A percentile compares a stretch with the other conserved stretches of the same genome.
These are phyloP conservation scores for Reinhardtius hippoglossoides DNA, from an alignment of 2,113 vertebrate species.

Conservation along the genomic window DNA sequence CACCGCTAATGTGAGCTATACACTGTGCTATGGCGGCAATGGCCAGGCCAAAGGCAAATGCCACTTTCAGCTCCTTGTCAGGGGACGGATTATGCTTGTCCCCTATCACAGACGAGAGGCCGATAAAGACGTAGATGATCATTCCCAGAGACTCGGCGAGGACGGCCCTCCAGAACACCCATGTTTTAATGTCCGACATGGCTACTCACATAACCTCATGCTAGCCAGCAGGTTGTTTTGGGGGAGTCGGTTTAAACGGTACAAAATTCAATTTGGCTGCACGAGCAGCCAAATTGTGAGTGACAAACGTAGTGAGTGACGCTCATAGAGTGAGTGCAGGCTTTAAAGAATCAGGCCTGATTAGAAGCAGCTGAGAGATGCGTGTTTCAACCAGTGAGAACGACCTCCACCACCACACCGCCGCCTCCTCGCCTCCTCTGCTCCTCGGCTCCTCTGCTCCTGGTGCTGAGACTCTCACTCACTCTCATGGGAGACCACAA, in stretches of 20 bases:
- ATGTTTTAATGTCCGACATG: conserved; percentile 49
- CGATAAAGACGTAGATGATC: conserved; percentile 86
- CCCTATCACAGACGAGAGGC: conserved; percentile 84
- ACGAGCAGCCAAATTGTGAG: conserved; percentile 1
- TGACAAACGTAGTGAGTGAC: conserved; percentile 1
- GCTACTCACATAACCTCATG: background rate
- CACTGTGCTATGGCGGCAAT: conserved; percentile 85
- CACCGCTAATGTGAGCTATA: conserved; percentile 87
- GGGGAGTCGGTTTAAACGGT: background rate
- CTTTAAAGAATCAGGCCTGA: conserved; percentile 43
- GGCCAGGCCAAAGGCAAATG: conserved; percentile 87
- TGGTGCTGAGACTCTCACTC: background rate
- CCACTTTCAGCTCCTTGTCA: conserved; percentile 88
- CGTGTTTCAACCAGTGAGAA: conserved; percentile 4
- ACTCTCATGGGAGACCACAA: background rate
- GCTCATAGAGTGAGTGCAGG: conserved; percentile 13
- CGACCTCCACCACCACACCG: conserved; percentile 48
- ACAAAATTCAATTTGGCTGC: background rate
- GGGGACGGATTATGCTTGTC: conserved; percentile 68
- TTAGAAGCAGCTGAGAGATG: conserved; percentile 63
- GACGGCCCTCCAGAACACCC: conserved; percentile 85
- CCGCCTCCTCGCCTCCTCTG: conserved; percentile 26
- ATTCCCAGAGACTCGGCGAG: conserved; percentile 86
- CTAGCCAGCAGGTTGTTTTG: background rate
- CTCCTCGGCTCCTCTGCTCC: conserved; percentile 32